These are phyloP conservation scores for Stenodera caucasica DNA, from an alignment of 2,888 invertebrate species.

Conservation along the genomic window DNA sequence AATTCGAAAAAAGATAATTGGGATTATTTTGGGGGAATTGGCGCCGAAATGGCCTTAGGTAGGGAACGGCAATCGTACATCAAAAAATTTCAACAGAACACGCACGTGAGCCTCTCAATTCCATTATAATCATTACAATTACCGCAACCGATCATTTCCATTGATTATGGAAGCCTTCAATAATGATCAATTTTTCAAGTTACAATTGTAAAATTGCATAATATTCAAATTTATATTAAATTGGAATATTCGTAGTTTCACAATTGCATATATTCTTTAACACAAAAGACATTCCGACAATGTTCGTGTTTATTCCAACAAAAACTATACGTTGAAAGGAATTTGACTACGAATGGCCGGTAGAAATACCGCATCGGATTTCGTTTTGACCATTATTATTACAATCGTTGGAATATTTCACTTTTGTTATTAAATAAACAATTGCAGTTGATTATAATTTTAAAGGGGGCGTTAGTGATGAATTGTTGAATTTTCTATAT, in stretches of 20 bases:
- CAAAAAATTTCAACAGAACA: not conserved
- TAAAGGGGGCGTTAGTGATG: too few species aligned
- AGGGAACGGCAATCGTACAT: not conserved
- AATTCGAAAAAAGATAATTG: too few species aligned
- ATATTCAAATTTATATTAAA: too few species aligned
- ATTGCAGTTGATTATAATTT: too few species aligned
- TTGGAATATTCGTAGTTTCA: too few species aligned
- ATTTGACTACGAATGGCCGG: not conserved
- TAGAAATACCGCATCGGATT: not conserved
- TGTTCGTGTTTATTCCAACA: not conserved
- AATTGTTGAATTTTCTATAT: too few species aligned
- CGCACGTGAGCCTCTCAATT: not conserved
- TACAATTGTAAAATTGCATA: not conserved
- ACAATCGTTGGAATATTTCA: not conserved
- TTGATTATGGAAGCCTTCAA: not conserved
- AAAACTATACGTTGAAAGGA: not conserved
- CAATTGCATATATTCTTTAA: not conserved
- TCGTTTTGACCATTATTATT: not conserved
- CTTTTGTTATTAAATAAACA: too few species aligned
- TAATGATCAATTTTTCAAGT: not conserved
- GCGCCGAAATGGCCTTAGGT: not conserved
- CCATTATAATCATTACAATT: constrained; percentile 3
- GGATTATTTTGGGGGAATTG: too few species aligned
- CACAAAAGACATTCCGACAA: not conserved
- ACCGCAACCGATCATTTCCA: not conserved